A percentile compares a stretch with the other conserved stretches of the same genome.
These are phyloP conservation scores for Brachystomella parvula DNA, from an alignment of 1,140 invertebrate genomes.

Conservation along the genomic window DNA sequence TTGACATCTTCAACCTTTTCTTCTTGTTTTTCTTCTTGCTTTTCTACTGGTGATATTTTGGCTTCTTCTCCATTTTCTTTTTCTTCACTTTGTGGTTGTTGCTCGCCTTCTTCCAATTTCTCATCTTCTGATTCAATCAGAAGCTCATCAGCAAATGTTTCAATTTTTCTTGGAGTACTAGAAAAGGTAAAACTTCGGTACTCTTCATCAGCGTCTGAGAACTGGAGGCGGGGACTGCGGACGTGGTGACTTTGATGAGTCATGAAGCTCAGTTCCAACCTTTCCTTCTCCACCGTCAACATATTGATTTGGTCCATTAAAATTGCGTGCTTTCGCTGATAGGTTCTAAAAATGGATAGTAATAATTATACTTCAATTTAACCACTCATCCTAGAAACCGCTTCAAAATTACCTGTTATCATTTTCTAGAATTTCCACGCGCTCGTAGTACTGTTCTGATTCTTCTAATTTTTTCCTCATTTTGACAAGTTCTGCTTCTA, in stretches of 20 bases:
- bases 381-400: neutral
- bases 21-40: neutral
- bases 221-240: neutral
- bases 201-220: slow-evolving; percentile 1
- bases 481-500: slow-evolving; percentile 27
- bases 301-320: slow-evolving; percentile 36
- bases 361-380: neutral
- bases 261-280: slow-evolving; percentile 14
- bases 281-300: slow-evolving; percentile 28
- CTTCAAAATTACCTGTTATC: slow-evolving; percentile 26
- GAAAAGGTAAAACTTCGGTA: neutral
- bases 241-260: slow-evolving; percentile 15
- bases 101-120: no score
- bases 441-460: slow-evolving; percentile 32
- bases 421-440: slow-evolving; percentile 28
- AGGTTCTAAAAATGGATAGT: slow-evolving; percentile 20
- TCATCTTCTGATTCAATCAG: slow-evolving; percentile 4
- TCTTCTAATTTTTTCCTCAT: slow-evolving; percentile 36
- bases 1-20: neutral
- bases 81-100: no score
- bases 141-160: neutral
- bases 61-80: neutral
- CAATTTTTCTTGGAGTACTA: neutral
- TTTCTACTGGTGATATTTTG: neutral
- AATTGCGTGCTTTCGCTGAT: slow-evolving; percentile 34